Evolutionary conservation across 2,797 vertebrate species (phyloP).

Genomic region (Sitta carolinensis): DNA sequence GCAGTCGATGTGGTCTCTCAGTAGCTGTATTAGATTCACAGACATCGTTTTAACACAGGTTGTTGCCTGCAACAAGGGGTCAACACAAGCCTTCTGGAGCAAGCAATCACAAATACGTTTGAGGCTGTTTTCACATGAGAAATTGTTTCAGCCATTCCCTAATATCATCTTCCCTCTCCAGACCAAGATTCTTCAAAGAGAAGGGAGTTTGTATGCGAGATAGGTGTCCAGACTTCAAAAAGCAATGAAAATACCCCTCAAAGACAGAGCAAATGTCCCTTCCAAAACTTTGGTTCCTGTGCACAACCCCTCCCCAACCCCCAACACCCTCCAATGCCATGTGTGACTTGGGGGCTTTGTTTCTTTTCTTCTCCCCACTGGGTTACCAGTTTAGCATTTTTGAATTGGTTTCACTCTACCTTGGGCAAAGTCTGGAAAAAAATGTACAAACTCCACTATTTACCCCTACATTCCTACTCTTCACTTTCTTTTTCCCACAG

Average conservation of each 20-base stretch:
- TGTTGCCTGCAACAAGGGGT: not conserved
- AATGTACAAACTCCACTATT: not conserved
- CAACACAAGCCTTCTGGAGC: not conserved
- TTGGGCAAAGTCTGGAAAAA: not conserved
- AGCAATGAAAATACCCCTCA: not conserved
- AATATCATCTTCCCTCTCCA: not conserved
- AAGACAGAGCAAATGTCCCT: not conserved
- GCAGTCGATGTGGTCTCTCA: not conserved
- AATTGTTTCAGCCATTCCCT: not conserved
- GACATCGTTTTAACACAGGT: not conserved
- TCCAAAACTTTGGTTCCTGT: not conserved
- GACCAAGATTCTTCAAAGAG: not conserved
- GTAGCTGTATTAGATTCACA: not conserved
- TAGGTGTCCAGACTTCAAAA: not conserved
- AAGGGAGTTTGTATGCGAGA: not conserved
- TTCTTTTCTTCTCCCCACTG: not conserved
- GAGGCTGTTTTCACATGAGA: not conserved
- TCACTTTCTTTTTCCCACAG: not conserved
- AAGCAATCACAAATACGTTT: not conserved
- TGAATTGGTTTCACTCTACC: not conserved
- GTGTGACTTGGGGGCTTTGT: not conserved
- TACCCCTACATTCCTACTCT: not conserved
- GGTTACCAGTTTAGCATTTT: not conserved
- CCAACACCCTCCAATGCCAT: not conserved
- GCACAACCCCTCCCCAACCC: not conserved